phyloP scores from a whole-genome alignment of 2,113 vertebrate species.

The Rhipidura dahli region DNA sequence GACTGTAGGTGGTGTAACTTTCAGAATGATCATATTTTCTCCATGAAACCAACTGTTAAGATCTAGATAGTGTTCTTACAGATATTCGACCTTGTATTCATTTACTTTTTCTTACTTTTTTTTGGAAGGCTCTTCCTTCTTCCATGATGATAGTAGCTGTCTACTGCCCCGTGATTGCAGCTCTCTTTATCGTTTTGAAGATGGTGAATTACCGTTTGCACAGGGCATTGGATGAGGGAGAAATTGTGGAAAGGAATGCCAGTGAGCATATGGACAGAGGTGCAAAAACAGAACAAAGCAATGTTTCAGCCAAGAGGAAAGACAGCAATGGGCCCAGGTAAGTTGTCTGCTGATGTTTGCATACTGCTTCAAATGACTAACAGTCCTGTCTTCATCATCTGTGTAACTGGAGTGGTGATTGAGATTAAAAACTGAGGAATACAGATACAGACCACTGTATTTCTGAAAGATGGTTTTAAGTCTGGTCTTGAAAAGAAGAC shows the following conservation, averaged over 20 bases:
- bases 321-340: constrained; percentile 96
- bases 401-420: not conserved
- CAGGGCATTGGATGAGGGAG: constrained; percentile 94
- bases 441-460: not conserved
- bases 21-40: not conserved
- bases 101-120: constrained; percentile 30
- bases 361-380: not conserved
- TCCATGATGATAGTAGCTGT: constrained; percentile 97
- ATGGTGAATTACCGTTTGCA: constrained; percentile 95
- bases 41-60: not conserved
- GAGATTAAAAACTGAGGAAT: not conserved
- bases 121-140: constrained; percentile 89
- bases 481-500: not conserved
- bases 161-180: constrained; percentile 94
- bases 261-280: constrained; percentile 79
- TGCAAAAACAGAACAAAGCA: constrained; percentile 80
- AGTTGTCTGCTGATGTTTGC: constrained; percentile 32
- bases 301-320: constrained; percentile 81
- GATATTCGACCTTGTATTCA: not conserved
- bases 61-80: not conserved
- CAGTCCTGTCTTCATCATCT: not conserved
- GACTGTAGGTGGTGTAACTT: not conserved
- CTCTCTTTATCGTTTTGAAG: constrained; percentile 94
- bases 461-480: not conserved
- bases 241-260: constrained; percentile 88